Conservation (phyloP, 2,888 invertebrate species). For the Drosophila peninsularis region DNA sequence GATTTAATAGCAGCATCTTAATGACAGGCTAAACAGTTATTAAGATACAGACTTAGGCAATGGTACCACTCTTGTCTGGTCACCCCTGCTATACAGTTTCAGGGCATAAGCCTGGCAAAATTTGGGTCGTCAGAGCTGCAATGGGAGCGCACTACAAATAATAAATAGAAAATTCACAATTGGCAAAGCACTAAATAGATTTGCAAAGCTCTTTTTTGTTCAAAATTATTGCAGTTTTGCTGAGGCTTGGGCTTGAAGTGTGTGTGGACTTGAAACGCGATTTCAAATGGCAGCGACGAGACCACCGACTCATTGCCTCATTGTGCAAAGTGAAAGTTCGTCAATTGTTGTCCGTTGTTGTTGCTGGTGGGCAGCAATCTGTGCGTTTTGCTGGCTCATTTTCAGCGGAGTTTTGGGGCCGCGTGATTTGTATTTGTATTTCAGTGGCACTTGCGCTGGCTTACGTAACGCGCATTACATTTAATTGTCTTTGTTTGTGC, state of each 20-base stretch:
- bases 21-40: not conserved
- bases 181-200: slow-evolving; percentile 5
- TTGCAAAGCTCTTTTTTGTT: not conserved
- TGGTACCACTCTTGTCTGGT: not conserved
- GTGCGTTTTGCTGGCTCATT: slow-evolving; percentile 30
- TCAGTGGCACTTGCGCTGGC: slow-evolving; percentile 29
- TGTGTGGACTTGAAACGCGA: slow-evolving; percentile 21
- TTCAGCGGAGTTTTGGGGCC: slow-evolving; percentile 14
- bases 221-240: slow-evolving; percentile 3
- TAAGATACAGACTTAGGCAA: not conserved
- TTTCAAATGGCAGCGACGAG: slow-evolving; percentile 16
- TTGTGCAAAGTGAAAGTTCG: slow-evolving; percentile 68
- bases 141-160: slow-evolving; percentile 10
- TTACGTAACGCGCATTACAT: slow-evolving; percentile 21
- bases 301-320: slow-evolving; percentile 38
- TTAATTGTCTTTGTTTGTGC: slow-evolving; percentile 1
- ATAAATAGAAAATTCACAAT: not conserved
- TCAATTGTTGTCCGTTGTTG: slow-evolving; percentile 39
- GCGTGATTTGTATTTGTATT: slow-evolving; percentile 19
- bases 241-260: not conserved
- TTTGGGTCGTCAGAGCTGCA: slow-evolving; percentile 5
- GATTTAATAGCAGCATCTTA: not conserved
- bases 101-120: not conserved
- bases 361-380: slow-evolving; percentile 22
- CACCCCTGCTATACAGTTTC: not conserved